phyloP scores from a whole-genome alignment of 1,140 invertebrate species.

The Lysiphlebus fabarum region DNA sequence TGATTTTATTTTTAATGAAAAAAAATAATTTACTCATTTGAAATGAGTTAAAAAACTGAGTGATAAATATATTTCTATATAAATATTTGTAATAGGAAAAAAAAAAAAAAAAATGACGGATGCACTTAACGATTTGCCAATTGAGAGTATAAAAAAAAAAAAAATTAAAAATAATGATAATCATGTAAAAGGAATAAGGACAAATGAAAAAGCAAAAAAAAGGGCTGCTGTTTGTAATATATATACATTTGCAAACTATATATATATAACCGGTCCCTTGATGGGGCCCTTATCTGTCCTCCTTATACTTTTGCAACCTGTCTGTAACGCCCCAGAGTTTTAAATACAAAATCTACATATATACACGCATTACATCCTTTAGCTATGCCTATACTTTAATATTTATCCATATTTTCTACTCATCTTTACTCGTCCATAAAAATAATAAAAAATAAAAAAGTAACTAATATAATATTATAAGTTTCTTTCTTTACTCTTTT shows the following conservation, averaged over 20 bases:
- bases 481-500: constrained; percentile 10
- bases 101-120: too few species aligned
- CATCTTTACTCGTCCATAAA: background rate
- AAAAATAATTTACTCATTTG: too few species aligned
- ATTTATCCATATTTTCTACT: constrained; percentile 5
- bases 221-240: background rate
- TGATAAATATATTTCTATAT: too few species aligned
- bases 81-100: too few species aligned
- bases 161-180: too few species aligned
- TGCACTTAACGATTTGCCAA: too few species aligned
- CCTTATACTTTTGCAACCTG: constrained; percentile 8
- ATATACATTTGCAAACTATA: background rate
- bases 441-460: too few species aligned
- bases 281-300: background rate
- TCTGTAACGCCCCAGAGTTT: constrained; percentile 16
- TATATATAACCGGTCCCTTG: constrained; percentile 16
- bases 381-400: background rate
- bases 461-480: too few species aligned
- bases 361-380: background rate
- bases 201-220: constrained; percentile 1
- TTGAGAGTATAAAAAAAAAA: too few species aligned
- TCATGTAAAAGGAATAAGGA: background rate
- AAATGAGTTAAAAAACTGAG: too few species aligned
- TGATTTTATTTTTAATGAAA: too few species aligned
- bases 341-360: constrained; percentile 9